Conservation (phyloP, 2,797 vertebrate species). For the Argya squamiceps region DNA sequence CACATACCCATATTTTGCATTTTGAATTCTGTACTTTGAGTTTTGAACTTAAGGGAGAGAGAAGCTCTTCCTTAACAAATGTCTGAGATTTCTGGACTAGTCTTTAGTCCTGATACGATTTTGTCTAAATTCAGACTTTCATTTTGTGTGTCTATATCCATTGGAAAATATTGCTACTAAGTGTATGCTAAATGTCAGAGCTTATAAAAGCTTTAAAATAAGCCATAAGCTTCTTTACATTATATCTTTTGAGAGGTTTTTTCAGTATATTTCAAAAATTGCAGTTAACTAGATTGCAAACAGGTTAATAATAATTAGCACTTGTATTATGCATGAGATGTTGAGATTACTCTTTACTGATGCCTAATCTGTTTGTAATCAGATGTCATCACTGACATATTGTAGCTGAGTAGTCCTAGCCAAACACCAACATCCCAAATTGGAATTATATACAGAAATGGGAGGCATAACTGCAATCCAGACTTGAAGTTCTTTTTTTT, state of each 20-base stretch:
- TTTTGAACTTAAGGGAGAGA: neutral
- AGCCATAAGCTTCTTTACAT: neutral
- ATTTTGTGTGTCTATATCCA: neutral
- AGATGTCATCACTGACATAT: neutral
- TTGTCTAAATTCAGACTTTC: neutral
- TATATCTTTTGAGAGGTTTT: neutral
- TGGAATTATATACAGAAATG: neutral
- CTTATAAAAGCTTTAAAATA: neutral
- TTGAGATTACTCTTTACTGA: neutral
- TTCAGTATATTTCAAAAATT: neutral
- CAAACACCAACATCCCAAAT: neutral
- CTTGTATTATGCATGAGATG: neutral
- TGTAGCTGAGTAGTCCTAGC: neutral
- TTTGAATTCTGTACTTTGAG: neutral
- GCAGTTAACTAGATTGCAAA: neutral
- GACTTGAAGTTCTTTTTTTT: neutral
- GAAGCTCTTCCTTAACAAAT: neutral
- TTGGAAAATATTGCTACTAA: neutral
- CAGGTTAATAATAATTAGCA: neutral
- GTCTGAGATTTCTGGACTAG: neutral
- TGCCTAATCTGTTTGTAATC: neutral
- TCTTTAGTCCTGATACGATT: neutral
- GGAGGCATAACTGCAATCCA: neutral
- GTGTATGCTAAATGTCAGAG: neutral
- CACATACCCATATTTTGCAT: neutral